A percentile compares a stretch with the other conserved stretches of the same genome.
Conservation (phyloP, 2,113 vertebrate species). For the Sarotherodon lohbergeri region DNA sequence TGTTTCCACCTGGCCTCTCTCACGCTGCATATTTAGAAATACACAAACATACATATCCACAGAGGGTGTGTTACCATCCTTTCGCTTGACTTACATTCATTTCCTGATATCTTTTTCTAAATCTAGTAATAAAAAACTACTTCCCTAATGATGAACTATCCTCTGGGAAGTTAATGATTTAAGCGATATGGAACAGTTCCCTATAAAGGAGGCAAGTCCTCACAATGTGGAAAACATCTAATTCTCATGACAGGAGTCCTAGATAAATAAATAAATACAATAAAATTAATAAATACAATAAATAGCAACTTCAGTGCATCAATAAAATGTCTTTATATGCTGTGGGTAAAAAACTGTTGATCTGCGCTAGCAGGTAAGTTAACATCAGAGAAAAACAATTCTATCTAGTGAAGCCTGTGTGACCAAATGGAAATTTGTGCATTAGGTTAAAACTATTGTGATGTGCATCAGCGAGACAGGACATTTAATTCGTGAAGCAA, state of each 20-base stretch:
- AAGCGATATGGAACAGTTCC: not conserved
- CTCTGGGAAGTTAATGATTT: not conserved
- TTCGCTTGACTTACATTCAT: not conserved
- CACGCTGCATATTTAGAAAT: not conserved
- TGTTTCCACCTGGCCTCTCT: constrained; percentile 1
- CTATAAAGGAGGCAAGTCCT: not conserved
- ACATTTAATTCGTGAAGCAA: not conserved
- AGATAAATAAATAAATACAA: not conserved
- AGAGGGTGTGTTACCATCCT: not conserved
- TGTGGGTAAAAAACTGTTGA: not conserved
- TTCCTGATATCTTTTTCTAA: not conserved
- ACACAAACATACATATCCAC: not conserved
- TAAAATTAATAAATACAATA: not conserved
- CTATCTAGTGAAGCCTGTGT: not conserved
- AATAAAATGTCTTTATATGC: not conserved
- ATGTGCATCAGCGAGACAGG: not conserved
- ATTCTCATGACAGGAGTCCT: not conserved
- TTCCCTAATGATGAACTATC: not conserved
- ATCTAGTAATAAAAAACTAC: not conserved
- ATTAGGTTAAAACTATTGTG: not conserved
- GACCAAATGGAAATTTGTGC: fast-evolving
- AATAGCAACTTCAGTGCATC: not conserved
- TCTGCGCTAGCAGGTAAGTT: not conserved
- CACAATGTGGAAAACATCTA: not conserved
- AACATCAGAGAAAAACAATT: not conserved